Conservation (phyloP, 1,140 invertebrate genomes). For the Portunus trituberculatus region DNA sequence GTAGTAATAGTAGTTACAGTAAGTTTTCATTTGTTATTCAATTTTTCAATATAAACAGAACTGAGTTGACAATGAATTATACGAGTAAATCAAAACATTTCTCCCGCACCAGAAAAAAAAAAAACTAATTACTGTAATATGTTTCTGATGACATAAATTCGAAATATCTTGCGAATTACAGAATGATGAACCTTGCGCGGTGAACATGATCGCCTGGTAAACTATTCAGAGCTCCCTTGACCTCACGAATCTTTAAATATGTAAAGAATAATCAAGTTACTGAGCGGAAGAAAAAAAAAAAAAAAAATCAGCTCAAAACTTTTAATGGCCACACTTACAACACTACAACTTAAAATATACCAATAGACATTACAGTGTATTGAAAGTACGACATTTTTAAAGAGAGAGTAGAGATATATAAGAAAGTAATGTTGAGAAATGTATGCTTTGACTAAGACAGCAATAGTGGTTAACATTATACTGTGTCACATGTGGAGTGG, state of each 20-base stretch:
- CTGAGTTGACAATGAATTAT: not conserved
- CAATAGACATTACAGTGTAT: no score
- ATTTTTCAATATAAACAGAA: not conserved
- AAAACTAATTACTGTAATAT: not conserved
- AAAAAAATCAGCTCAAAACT: no score
- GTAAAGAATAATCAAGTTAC: no score
- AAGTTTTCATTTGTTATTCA: not conserved
- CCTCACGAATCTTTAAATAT: not conserved
- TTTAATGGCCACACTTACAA: no score
- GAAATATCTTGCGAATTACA: not conserved
- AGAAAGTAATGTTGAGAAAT: no score
- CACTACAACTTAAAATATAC: no score
- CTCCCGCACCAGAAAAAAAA: not conserved
- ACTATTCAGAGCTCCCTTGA: not conserved
- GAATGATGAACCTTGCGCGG: not conserved
- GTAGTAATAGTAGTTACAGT: not conserved
- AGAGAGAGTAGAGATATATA: no score
- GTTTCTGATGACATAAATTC: not conserved
- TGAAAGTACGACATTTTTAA: no score
- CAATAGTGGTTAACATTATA: no score
- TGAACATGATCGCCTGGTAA: not conserved
- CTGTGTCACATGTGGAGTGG: no score
- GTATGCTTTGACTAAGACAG: no score
- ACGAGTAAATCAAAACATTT: not conserved
- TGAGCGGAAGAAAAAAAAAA: no score